Evolutionary conservation across 2,113 vertebrate species (phyloP).

Genomic region (Carettochelys insculpta): DNA sequence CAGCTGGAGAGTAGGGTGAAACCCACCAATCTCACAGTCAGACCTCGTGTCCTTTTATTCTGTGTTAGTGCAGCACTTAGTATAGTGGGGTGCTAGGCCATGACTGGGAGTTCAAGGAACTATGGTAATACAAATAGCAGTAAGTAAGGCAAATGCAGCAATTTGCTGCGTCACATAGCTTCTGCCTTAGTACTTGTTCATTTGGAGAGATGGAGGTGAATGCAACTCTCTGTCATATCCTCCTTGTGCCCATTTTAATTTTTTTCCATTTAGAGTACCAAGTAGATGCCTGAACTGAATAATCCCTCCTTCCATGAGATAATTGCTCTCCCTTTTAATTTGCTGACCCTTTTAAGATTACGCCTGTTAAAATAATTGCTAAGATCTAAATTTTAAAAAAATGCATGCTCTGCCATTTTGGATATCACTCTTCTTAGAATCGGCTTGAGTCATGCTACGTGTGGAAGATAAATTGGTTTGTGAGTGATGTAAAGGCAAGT

Average conservation of each 20-base stretch:
- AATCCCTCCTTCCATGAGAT: neutral
- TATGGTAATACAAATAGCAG: neutral
- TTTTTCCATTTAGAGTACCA: neutral
- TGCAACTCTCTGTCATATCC: neutral
- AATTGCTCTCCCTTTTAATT: neutral
- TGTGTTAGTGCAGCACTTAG: neutral
- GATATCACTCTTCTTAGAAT: neutral
- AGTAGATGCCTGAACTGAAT: neutral
- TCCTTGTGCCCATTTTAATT: neutral
- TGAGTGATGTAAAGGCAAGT: neutral
- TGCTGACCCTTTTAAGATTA: neutral
- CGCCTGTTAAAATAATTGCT: neutral
- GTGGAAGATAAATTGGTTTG: neutral
- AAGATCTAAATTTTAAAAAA: neutral
- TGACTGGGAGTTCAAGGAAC: neutral
- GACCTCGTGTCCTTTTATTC: neutral
- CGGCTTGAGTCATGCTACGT: neutral
- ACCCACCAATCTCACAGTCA: accelerated
- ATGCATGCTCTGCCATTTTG: neutral
- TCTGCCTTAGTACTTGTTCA: neutral
- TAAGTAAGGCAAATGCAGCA: neutral
- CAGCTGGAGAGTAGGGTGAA: neutral
- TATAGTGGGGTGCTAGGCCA: neutral
- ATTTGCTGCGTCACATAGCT: neutral
- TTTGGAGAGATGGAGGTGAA: neutral